These are phyloP conservation scores for Cosmorhoe ocellata DNA, from an alignment of 2,888 invertebrate genomes.

Conservation along the genomic window DNA sequence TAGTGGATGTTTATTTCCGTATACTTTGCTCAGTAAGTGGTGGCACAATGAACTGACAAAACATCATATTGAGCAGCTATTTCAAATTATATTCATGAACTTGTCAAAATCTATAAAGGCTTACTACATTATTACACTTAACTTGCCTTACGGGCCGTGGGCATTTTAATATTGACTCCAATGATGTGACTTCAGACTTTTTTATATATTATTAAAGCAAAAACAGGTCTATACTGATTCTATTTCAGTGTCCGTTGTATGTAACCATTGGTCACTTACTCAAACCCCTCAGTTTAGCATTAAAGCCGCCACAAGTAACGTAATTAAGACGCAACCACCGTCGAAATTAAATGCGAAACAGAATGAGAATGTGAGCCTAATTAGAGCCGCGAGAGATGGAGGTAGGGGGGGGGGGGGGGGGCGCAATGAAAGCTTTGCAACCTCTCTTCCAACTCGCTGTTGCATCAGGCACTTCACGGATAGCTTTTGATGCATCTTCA, in stretches of 20 bases:
- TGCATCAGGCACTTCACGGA: slow-evolving; percentile 4
- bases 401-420: slow-evolving; percentile 44
- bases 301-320: slow-evolving; percentile 75
- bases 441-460: slow-evolving; percentile 11
- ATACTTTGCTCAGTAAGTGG: slow-evolving; percentile 44
- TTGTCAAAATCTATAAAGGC: no score
- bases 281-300: slow-evolving; percentile 49
- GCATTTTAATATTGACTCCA: no score
- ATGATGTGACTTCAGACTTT: no score
- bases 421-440: neutral
- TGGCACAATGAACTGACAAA: slow-evolving; percentile 56
- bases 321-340: slow-evolving; percentile 82
- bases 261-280: slow-evolving; percentile 54
- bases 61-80: slow-evolving; percentile 8
- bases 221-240: neutral
- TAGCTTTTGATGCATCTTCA: neutral
- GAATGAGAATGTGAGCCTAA: slow-evolving; percentile 84
- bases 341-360: slow-evolving; percentile 84
- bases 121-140: no score
- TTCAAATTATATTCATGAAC: neutral
- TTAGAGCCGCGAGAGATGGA: slow-evolving; percentile 72
- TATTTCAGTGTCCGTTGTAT: neutral
- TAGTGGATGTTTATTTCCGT: slow-evolving; percentile 69
- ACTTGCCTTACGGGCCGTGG: no score
- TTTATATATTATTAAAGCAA: no score